These are phyloP conservation scores for Sphaerodactylus townsendi DNA, from an alignment of 2,113 vertebrate genomes.

Conservation along the genomic window DNA sequence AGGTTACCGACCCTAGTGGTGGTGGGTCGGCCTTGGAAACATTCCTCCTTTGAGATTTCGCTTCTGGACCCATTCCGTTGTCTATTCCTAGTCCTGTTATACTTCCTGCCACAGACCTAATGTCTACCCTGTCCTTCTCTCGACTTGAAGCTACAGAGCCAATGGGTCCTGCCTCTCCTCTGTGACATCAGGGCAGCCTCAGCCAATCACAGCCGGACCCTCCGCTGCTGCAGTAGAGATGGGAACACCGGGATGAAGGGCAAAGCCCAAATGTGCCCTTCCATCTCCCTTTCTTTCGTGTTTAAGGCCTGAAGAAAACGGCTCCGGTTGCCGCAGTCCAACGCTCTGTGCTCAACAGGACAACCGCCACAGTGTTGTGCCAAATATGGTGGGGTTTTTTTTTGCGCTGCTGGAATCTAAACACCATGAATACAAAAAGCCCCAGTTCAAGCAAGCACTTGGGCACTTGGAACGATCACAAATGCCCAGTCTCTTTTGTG, in stretches of 20 bases:
- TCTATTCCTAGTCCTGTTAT: too few species aligned
- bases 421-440: background rate
- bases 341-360: background rate
- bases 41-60: too few species aligned
- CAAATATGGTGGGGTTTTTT: fast-evolving
- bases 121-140: background rate
- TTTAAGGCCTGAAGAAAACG: background rate
- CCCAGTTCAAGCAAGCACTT: slow-evolving; percentile 16
- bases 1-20: too few species aligned
- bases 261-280: background rate
- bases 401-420: background rate
- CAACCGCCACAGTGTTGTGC: fast-evolving
- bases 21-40: too few species aligned
- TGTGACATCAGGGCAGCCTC: background rate
- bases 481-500: slow-evolving; percentile 39
- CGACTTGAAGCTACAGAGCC: background rate
- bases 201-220: background rate
- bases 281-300: background rate
- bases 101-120: background rate
- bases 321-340: background rate
- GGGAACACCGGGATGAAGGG: too few species aligned
- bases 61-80: too few species aligned
- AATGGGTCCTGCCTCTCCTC: too few species aligned
- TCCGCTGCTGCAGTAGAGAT: background rate
- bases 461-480: fast-evolving